Conservation (phyloP, 2,888 invertebrate species). For the Trachelus tabidus region DNA sequence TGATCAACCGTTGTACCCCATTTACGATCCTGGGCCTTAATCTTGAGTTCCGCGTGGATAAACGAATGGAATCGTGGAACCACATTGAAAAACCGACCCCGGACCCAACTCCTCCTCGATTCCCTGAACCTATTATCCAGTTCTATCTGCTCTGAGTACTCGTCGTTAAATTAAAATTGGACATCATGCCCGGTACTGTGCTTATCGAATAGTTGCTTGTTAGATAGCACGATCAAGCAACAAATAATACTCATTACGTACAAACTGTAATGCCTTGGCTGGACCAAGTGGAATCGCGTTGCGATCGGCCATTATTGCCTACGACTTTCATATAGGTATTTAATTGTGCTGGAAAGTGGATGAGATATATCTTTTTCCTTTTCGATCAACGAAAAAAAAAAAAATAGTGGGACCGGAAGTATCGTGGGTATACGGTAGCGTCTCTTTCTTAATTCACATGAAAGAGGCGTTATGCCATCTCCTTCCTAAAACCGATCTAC, state of each 20-base stretch:
- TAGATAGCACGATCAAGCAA: neutral
- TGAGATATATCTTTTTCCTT: neutral
- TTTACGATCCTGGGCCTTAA: conserved; percentile 2
- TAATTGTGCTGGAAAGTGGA: neutral
- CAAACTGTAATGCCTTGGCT: neutral
- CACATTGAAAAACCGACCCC: neutral
- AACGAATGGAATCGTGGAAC: conserved; percentile 1
- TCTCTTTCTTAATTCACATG: neutral
- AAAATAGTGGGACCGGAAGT: neutral
- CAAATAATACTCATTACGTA: neutral
- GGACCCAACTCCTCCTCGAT: neutral
- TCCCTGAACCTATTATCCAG: conserved; percentile 1
- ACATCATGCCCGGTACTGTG: neutral
- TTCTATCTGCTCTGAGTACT: neutral
- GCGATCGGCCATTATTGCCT: neutral
- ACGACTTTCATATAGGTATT: neutral
- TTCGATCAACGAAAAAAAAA: neutral
- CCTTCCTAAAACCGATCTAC: conserved; percentile 41
- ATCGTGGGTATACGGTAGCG: neutral
- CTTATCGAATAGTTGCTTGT: neutral
- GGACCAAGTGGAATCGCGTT: neutral
- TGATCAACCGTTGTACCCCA: neutral
- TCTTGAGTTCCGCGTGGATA: neutral
- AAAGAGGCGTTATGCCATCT: conserved; percentile 16
- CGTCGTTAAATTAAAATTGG: conserved; percentile 5